Evolutionary conservation across 2,797 vertebrate species (phyloP), one percentile per base, ranked within the genome.

Genomic region (Rhinella marina): DNA sequence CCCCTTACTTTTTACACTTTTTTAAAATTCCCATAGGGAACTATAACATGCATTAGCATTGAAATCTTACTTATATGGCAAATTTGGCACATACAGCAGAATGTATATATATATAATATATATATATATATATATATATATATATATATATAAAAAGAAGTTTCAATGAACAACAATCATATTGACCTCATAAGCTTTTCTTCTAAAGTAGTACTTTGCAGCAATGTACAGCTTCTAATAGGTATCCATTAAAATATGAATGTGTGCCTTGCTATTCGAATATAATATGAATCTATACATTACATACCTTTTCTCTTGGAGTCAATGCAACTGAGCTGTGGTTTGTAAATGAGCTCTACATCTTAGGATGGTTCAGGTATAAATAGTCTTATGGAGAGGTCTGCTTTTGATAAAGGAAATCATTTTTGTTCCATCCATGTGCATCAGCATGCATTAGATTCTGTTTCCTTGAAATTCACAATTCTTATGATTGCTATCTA

Each of bases 361-460:
- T 54, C 23, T 77, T 54, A 16, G 57, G 25, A 59, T 80, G 19
- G 13, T 80, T 80, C 54, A 27, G 54, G 52, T 32, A 57, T 75
- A 75, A 50, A 75, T 75, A 75, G 56, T 57, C 52, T 32, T 27
- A 32, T 29, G 25, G 54, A 81, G 57, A 12, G 4, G 25, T 61
- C 56, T 62, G 78, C 29, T 64, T 81, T 79, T 79, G n/a, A 59
- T 57, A 79, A 79, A 29, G 25, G 54, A 79, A 79, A 79, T 79
- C 52, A 79, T 79, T 56, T 79, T 79, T 3, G 29, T 27, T 79
- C 77, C 77, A 77, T 77, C 75, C 75, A 54, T 9, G 3, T 57
- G 54, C 52, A 79, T 79, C 54, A 79, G 77, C 77, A 79, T 56
- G 25, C 23, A 77, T 52, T 54, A 77, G 48, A 79, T 79, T 79